Percentiles rank a stretch among this genome's conserved stretches.
phyloP scores from a whole-genome alignment of 2,113 vertebrate genomes.

The Otis tarda region DNA sequence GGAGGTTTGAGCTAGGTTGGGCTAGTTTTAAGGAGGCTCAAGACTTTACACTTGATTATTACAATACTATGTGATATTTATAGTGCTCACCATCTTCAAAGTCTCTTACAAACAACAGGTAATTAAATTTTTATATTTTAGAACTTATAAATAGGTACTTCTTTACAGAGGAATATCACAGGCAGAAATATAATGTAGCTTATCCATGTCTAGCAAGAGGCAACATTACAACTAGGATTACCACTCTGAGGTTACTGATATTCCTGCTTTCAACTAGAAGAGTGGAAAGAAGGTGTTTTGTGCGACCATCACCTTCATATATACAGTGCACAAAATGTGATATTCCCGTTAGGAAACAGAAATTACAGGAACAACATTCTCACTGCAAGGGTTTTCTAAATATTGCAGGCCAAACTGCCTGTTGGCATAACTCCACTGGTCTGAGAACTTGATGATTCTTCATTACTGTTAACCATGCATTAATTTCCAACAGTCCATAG shows the following conservation, averaged over 20 bases:
- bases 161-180: neutral
- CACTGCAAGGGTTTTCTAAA: neutral
- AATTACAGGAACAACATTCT: neutral
- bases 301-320: neutral
- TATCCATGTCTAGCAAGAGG: neutral
- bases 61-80: neutral
- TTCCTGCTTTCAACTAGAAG: neutral
- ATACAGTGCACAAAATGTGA: neutral
- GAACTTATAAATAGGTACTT: neutral
- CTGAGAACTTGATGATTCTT: neutral
- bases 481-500: neutral
- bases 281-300: neutral
- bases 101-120: neutral
- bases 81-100: neutral
- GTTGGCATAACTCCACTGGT: neutral
- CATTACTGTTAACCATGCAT: neutral
- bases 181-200: neutral
- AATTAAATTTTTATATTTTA: neutral
- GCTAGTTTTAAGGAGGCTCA: neutral
- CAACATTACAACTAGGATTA: neutral
- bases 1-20: neutral
- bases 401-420: neutral
- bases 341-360: neutral
- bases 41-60: neutral
- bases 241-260: neutral